These are phyloP conservation scores for Cyrtodaria siliqua DNA, from an alignment of 2,888 invertebrate species.

Conservation along the genomic window DNA sequence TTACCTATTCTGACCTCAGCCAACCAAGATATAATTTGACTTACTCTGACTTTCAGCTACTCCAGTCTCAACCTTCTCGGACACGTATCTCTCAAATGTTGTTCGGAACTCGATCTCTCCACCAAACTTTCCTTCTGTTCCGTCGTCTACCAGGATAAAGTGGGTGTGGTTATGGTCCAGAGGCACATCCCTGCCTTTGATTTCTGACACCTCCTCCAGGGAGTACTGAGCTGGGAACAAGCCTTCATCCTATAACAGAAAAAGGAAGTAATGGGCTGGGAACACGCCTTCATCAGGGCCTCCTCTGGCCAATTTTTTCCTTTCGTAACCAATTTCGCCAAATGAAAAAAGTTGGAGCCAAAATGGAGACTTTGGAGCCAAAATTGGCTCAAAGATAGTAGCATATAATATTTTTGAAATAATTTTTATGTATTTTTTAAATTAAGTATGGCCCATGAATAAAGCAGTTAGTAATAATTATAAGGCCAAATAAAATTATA, in stretches of 20 bases:
- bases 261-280: too few relatives aligned
- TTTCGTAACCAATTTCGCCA: too few relatives aligned
- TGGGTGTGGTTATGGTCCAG: conserved; percentile 86
- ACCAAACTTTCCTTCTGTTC: conserved; percentile 81
- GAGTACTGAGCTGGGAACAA: conserved; percentile 82
- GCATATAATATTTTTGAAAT: too few relatives aligned
- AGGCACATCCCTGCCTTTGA: conserved; percentile 69
- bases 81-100: conserved; percentile 79
- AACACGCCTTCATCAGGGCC: too few relatives aligned
- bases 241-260: conserved; percentile 72
- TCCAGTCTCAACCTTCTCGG: conserved; percentile 74
- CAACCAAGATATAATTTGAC: too few relatives aligned
- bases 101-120: conserved; percentile 82
- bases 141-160: conserved; percentile 85
- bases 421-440: not conserved
- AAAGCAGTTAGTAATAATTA: too few relatives aligned
- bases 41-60: conserved; percentile 75
- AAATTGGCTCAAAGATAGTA: too few relatives aligned
- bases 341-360: too few relatives aligned
- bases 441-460: not conserved
- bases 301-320: too few relatives aligned
- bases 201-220: conserved; percentile 70
- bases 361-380: too few relatives aligned
- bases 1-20: too few relatives aligned
- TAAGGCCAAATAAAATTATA: too few relatives aligned